Percentiles rank a stretch among this genome's conserved stretches.
phyloP scores from a whole-genome alignment of 2,888 invertebrate species.

The Marasmarcha lunaedactyla region DNA sequence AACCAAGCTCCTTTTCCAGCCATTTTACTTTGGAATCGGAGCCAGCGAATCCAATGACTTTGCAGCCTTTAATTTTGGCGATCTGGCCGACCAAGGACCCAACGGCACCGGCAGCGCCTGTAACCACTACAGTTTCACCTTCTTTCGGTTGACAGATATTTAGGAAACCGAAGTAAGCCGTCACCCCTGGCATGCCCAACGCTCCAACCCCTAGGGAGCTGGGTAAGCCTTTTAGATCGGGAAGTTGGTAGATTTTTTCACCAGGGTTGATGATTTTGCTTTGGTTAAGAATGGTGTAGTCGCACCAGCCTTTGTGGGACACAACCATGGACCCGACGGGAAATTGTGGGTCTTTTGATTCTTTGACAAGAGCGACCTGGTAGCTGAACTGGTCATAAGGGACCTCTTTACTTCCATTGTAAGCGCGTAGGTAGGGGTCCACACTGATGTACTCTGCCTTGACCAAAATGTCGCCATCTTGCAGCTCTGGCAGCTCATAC shows the following conservation, averaged over 20 bases:
- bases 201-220: constrained; percentile 70
- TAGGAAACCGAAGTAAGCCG: constrained; percentile 78
- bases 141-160: constrained; percentile 76
- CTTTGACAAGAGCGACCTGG: constrained; percentile 52
- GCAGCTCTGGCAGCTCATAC: constrained; percentile 67
- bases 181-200: constrained; percentile 77
- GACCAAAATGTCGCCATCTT: constrained; percentile 61
- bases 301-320: constrained; percentile 76
- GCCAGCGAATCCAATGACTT: constrained; percentile 78
- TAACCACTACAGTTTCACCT: constrained; percentile 78
- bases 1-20: constrained; percentile 74
- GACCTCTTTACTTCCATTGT: constrained; percentile 14
- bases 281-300: constrained; percentile 39
- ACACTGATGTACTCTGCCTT: constrained; percentile 34
- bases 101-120: constrained; percentile 81
- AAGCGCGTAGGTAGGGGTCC: constrained; percentile 32
- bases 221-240: constrained; percentile 61
- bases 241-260: constrained; percentile 36
- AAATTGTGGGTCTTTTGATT: constrained; percentile 70
- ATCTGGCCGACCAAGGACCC: constrained; percentile 82
- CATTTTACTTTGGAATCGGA: constrained; percentile 77
- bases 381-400: constrained; percentile 24
- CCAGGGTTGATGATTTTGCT: constrained; percentile 14
- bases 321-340: constrained; percentile 72
- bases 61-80: constrained; percentile 75